These are phyloP conservation scores for Limnodromus scolopaceus DNA, from an alignment of 2,797 vertebrate genomes.

Conservation along the genomic window DNA sequence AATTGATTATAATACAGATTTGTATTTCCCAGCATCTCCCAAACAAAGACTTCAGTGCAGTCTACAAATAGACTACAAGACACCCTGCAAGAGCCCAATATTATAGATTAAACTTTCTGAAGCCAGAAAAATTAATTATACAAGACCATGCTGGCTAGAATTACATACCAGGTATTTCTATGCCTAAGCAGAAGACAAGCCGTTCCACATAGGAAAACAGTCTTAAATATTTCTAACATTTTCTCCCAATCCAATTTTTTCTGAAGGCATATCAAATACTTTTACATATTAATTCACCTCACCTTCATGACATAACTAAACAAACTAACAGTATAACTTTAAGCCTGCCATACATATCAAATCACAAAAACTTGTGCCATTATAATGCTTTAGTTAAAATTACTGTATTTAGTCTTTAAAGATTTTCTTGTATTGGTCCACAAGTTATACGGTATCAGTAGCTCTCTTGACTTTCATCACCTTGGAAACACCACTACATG, in stretches of 20 bases:
- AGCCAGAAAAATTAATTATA: neutral
- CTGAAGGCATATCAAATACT: neutral
- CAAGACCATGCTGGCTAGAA: neutral
- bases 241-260: neutral
- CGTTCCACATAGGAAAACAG: neutral
- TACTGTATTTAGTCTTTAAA: neutral
- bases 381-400: neutral
- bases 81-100: neutral
- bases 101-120: neutral
- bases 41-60: neutral
- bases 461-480: conserved; percentile 49
- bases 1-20: neutral
- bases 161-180: neutral
- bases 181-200: neutral
- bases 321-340: neutral
- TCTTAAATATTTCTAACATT: neutral
- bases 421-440: neutral
- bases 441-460: neutral
- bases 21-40: neutral
- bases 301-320: neutral
- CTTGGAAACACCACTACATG: conserved; percentile 64
- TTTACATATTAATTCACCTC: neutral
- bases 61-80: neutral
- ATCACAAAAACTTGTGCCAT: neutral
- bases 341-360: neutral